Evolutionary conservation across 2,113 vertebrate species (phyloP), one percentile per base, ranked within the genome.

Genomic region (Hippocampus guttulatus): DNA sequence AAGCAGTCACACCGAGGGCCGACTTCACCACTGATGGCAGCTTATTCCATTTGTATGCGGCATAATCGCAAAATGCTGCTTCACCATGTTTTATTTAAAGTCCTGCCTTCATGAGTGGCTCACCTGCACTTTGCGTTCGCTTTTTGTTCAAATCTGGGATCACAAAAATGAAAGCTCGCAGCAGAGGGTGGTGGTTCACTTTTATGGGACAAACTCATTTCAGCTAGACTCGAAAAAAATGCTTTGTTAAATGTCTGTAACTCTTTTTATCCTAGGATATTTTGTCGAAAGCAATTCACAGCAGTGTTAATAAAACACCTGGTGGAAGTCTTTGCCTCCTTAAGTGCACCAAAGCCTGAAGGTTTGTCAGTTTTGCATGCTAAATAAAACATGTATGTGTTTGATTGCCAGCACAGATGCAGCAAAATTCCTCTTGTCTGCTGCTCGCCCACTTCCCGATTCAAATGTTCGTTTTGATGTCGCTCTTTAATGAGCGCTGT

Each of bases 351-450:
- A 66, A 82, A 81, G 79, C 70, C 65, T 3, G 10, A 75, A 80
- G 76, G 78, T 90, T 88, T 84, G 77, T 77, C 86, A 90, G 85
- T 91, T 92, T 90, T 88, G 80, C 81, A 54, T 91, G 81, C 75
- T 91, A 75, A 92, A 91, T 91, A 75, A 92, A 91, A 92, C 88
- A 91, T 91, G 89, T 85, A 88, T 91, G 84, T 88, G 84, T 85
- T 81, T 87, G 65, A 58, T 78, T 79, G 86, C 91, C 87, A 86
- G 90, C 87, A 84, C 75, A 77, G 73, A 77, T 38, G 60, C 79
- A 81, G 79, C 74, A n/a, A 16, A 6, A 75, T 75, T 79, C 62
- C 76, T 76, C 81, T 47, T 69, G 78, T 78, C 82, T 84, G 77
- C 55, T 5, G 27, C 74, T 74, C 21, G 71, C 82, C 16, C 74